These are phyloP conservation scores for Pogonus chalceus DNA, from an alignment of 1,140 invertebrate species.

Conservation along the genomic window DNA sequence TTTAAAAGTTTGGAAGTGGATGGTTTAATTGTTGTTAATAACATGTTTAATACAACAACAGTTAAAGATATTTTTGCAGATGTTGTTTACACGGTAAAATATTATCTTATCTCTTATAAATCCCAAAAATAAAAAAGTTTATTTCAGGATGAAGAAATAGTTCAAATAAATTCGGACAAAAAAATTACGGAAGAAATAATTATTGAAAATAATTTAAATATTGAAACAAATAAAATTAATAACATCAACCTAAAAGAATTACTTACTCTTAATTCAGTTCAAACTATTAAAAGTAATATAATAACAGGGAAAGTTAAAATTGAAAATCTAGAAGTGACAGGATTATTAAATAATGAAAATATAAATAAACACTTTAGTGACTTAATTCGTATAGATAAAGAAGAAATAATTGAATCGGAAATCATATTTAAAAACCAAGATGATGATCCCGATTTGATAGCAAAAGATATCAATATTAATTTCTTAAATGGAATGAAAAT, in stretches of 20 bases:
- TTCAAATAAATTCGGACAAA: slow-evolving; percentile 33
- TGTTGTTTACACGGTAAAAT: slow-evolving; percentile 29
- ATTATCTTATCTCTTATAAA: not conserved
- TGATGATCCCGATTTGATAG: slow-evolving; percentile 22
- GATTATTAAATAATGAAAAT: slow-evolving; percentile 31
- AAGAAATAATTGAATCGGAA: slow-evolving; percentile 25
- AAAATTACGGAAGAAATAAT: slow-evolving; percentile 28
- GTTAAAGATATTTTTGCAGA: slow-evolving; percentile 29
- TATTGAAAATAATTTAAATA: slow-evolving; percentile 25
- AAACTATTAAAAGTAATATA: slow-evolving; percentile 28
- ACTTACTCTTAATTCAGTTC: slow-evolving; percentile 34
- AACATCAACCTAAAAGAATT: slow-evolving; percentile 32
- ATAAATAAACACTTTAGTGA: slow-evolving; percentile 31
- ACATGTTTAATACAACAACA: slow-evolving; percentile 28
- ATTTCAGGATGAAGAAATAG: slow-evolving; percentile 25
- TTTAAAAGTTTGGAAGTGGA: slow-evolving; percentile 36
- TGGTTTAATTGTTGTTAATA: slow-evolving; percentile 32
- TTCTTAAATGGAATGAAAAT: slow-evolving; percentile 22
- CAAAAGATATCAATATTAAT: not conserved
- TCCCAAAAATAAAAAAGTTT: too few species aligned
- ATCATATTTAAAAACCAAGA: slow-evolving; percentile 27
- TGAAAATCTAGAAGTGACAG: slow-evolving; percentile 27
- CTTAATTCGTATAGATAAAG: slow-evolving; percentile 28
- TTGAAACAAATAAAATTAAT: slow-evolving; percentile 32
- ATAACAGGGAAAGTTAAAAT: slow-evolving; percentile 36